Percentiles rank a stretch among this genome's conserved stretches.
phyloP scores from a whole-genome alignment of 2,888 invertebrate species.

The Deilephila elpenor region DNA sequence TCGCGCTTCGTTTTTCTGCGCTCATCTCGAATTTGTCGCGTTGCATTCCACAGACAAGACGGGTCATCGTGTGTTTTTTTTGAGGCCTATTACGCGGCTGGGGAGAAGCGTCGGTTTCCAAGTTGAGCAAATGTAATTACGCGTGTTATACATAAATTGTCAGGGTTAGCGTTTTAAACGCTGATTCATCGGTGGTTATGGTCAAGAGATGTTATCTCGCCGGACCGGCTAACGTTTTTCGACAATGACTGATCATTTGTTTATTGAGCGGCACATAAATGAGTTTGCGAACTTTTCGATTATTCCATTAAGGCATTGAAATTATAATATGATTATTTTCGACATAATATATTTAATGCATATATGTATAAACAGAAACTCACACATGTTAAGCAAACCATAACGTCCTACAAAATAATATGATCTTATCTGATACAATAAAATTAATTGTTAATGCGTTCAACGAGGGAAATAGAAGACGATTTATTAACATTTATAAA shows the following conservation, averaged over 20 bases:
- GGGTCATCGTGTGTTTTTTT: conserved; percentile 58
- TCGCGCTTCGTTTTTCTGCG: conserved; percentile 50
- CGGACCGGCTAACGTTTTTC: conserved; percentile 30
- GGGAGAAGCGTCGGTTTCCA: conserved; percentile 57
- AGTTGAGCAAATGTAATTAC: conserved; percentile 54
- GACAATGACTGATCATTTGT: conserved; percentile 33
- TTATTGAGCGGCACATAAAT: conserved; percentile 29
- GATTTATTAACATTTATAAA: not conserved
- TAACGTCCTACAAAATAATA: not conserved
- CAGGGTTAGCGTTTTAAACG: conserved; percentile 30
- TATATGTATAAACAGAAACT: not conserved
- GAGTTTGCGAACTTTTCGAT: conserved; percentile 21
- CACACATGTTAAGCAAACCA: not conserved
- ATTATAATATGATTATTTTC: not conserved
- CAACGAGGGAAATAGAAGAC: not conserved
- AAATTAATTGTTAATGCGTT: not conserved
- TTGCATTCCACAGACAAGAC: conserved; percentile 68
- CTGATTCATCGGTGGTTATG: conserved; percentile 34
- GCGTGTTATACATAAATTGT: conserved; percentile 33
- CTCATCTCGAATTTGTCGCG: conserved; percentile 74
- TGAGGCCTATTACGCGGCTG: conserved; percentile 61
- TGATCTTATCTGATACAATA: not conserved
- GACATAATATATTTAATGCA: not conserved
- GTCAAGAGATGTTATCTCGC: conserved; percentile 35
- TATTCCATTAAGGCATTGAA: not conserved